Conservation (phyloP, 2,888 invertebrate species). For the Linhomoeus sp. region DNA sequence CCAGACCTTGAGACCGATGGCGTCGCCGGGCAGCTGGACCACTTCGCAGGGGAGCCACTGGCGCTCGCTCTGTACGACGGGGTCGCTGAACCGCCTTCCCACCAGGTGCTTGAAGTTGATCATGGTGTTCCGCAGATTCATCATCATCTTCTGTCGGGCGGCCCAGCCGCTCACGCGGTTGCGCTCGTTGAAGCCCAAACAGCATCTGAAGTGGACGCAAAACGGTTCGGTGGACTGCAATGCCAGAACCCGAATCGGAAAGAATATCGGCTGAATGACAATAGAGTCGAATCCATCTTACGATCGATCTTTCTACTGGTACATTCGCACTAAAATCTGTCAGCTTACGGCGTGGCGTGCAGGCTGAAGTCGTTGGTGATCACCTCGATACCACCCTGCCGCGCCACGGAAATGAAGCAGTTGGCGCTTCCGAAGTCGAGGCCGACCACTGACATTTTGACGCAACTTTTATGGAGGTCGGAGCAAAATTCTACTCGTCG, state of each 20-base stretch:
- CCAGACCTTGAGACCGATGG: constrained; percentile 67
- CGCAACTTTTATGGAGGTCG: no score
- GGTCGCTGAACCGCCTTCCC: constrained; percentile 72
- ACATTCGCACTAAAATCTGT: constrained; percentile 1
- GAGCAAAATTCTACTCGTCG: no score
- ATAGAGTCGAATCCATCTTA: neutral
- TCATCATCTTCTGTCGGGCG: constrained; percentile 85
- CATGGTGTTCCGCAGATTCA: constrained; percentile 90
- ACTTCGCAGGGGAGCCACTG: constrained; percentile 57
- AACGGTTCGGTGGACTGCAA: neutral
- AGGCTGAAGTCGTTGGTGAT: constrained; percentile 98
- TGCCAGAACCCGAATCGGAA: neutral
- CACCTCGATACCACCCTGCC: constrained; percentile 97
- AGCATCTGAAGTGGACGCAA: constrained; percentile 48
- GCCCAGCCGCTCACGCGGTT: constrained; percentile 82
- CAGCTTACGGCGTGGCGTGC: constrained; percentile 90
- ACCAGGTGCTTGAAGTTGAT: constrained; percentile 76
- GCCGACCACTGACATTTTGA: constrained; percentile 41
- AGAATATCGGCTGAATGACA: neutral
- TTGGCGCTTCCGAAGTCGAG: constrained; percentile 96
- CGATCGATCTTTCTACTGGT: no score
- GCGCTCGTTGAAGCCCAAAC: constrained; percentile 77
- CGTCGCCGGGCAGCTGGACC: constrained; percentile 52
- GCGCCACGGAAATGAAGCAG: constrained; percentile 90
- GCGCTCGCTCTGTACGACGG: constrained; percentile 58